Percentiles rank a stretch among this genome's conserved stretches.
Conservation (phyloP, 2,888 invertebrate genomes). For the Lasioglossum malachurum region DNA sequence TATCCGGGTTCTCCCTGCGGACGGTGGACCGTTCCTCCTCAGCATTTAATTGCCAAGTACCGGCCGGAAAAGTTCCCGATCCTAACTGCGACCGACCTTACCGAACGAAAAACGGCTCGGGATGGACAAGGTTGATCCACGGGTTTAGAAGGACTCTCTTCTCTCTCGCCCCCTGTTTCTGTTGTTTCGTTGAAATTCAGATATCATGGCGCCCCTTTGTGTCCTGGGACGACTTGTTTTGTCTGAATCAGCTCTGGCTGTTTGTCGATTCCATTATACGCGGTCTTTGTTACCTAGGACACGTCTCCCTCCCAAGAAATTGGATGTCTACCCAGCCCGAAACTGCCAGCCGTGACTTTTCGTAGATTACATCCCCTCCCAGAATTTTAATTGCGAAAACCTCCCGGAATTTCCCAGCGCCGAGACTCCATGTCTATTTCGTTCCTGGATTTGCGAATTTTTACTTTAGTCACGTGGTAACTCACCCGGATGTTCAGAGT, state of each 20-base stretch:
- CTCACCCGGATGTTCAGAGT: no score
- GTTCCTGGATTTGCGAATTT: not conserved
- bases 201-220: not conserved
- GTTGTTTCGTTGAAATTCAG: slow-evolving; percentile 12
- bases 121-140: slow-evolving; percentile 5
- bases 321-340: not conserved
- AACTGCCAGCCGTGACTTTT: not conserved
- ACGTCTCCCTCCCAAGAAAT: not conserved
- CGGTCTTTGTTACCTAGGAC: not conserved
- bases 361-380: not conserved
- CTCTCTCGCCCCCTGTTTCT: not conserved
- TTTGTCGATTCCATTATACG: slow-evolving; percentile 2
- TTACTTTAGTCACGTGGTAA: not conserved
- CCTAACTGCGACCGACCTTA: slow-evolving; percentile 38
- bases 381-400: not conserved
- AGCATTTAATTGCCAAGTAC: slow-evolving; percentile 70
- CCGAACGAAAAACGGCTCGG: slow-evolving; percentile 31
- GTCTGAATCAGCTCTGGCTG: slow-evolving; percentile 3
- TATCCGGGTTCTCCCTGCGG: slow-evolving; percentile 43
- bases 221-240: not conserved
- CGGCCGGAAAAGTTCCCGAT: slow-evolving; percentile 51
- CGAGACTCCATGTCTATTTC: not conserved
- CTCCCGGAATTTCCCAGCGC: not conserved
- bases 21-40: slow-evolving; percentile 55
- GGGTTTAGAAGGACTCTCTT: not conserved